phyloP scores from a whole-genome alignment of 2,113 vertebrate species.

The Chaetops frenatus region DNA sequence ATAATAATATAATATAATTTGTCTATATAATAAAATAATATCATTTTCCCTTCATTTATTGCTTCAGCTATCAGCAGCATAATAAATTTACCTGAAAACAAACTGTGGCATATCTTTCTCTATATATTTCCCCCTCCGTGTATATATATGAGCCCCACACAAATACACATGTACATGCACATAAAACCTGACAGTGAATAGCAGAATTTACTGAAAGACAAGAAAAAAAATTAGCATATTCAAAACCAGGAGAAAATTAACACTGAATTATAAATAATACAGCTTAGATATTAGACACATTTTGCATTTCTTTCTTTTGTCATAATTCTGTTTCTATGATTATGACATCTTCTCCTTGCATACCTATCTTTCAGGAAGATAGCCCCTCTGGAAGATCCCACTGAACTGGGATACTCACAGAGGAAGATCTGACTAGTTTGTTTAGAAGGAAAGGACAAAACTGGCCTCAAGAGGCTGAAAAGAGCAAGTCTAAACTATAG shows the following conservation, averaged over 20 bases:
- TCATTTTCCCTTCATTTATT: background rate
- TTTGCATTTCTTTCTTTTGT: background rate
- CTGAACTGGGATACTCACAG: background rate
- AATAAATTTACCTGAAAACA: background rate
- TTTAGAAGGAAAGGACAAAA: background rate
- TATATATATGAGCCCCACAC: background rate
- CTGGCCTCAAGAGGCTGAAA: background rate
- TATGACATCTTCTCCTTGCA: background rate
- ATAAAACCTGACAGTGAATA: background rate
- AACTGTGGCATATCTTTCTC: background rate
- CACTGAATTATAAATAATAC: background rate
- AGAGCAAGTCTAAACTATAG: background rate
- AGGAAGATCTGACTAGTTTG: background rate
- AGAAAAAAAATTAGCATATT: background rate
- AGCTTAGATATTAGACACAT: background rate
- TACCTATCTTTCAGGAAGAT: background rate
- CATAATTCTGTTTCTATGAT: background rate
- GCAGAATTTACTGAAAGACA: background rate
- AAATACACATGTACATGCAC: background rate
- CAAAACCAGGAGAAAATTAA: background rate
- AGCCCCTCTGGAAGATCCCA: background rate
- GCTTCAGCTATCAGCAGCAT: background rate
- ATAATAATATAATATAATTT: too few relatives aligned
- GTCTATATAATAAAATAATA: too few relatives aligned
- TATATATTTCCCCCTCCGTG: background rate